Evolutionary conservation across 1,140 invertebrate genomes (phyloP), one percentile per base, ranked within the genome.

Genomic region (Gryllus bimaculatus): DNA sequence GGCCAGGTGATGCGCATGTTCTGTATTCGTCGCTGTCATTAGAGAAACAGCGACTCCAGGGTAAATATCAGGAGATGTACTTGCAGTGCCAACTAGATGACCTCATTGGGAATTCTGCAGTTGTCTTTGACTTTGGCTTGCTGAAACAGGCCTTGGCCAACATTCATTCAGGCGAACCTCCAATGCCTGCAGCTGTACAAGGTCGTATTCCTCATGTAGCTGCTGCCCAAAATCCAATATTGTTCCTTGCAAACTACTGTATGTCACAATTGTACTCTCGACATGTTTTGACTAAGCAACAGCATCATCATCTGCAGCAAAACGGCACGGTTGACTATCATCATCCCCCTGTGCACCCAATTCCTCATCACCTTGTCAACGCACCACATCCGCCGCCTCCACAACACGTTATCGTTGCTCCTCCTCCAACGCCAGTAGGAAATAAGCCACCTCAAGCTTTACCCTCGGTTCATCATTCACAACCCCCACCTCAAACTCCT

Each of bases 191-290:
- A 21, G 80, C 76, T 20, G 74, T 49, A 12, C 48, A 48, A 47
- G 73, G 77, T 47, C 75, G 78, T 21, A 76, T 66, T 47, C 77
- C 77, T 13, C 77, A 80, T 47, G 78, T 75, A 47, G 49, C 77
- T 66, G 78, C 78, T 48, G 39, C 73, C 76, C 89, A 90, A 80
- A 90, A 90, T 81, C 91, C 92, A 4, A 89, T 93, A 73, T 85
- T 93, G 48, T 91, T 93, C 82, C 87, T 93, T 47, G 91, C 91
- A 7, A 93, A 93, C 82, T 92, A 92, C 81, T 93, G 90, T 83
- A 92, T 90, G 88, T 91, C 91, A 8, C 90, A 92, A 82, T 84
- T 93, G n/a, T 93, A 92, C 84, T 90, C 91, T 54, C 88, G 91
- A 73, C 91, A 92, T 82, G 87, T 91, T 6, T 82, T 91, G 5